A percentile compares a stretch with the other conserved stretches of the same genome.
Conservation (phyloP, 2,797 vertebrate species). For the Leptoclinus maculatus region DNA sequence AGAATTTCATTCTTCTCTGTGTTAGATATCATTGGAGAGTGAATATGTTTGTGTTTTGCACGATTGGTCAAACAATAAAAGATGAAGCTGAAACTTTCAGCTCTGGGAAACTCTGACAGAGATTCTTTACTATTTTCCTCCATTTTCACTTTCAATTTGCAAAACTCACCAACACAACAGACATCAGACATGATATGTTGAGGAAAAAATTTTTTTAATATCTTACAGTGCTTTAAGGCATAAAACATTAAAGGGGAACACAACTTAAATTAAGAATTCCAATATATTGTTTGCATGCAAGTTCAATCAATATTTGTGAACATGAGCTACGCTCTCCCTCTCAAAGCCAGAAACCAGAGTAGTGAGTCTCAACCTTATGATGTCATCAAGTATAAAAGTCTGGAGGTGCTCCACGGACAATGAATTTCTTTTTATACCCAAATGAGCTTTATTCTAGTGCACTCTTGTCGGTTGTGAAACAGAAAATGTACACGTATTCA, state of each 20-base stretch:
- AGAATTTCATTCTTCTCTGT: background rate
- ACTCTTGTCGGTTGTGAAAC: background rate
- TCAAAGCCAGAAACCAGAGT: background rate
- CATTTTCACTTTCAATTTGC: background rate
- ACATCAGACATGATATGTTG: background rate
- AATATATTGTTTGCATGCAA: background rate
- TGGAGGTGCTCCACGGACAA: background rate
- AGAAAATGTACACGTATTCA: background rate
- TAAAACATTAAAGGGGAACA: background rate
- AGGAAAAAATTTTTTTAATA: background rate
- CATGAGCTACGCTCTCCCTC: background rate
- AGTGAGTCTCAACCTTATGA: background rate
- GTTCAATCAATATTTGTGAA: background rate
- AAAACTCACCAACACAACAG: background rate
- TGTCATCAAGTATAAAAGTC: background rate
- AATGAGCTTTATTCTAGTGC: background rate
- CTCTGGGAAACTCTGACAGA: background rate
- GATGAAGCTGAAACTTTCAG: background rate
- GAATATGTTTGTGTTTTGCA: background rate
- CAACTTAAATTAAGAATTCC: background rate
- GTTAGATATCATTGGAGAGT: background rate
- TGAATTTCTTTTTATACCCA: background rate
- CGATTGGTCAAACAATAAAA: background rate
- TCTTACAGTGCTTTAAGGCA: background rate
- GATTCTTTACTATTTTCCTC: background rate